Percentiles rank a stretch among this genome's conserved stretches.
Evolutionary conservation across 2,113 vertebrate genomes (phyloP).

Genomic region (Ictalurus punctatus): DNA sequence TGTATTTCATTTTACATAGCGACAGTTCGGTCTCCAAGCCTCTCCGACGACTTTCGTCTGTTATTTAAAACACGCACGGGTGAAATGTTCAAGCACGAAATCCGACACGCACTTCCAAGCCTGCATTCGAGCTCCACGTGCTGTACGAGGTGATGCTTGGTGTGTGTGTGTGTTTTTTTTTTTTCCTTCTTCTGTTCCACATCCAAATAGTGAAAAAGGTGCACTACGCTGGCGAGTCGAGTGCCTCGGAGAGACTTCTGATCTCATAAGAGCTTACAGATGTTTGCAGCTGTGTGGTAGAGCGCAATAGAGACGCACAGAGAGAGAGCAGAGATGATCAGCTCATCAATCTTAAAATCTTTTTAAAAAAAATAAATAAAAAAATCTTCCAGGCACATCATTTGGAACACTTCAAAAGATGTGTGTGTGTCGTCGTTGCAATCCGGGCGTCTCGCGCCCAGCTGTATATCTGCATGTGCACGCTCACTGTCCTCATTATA

Average conservation of each 20-base stretch:
- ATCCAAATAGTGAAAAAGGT: neutral
- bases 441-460: too few species aligned
- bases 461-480: too few species aligned
- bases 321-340: neutral
- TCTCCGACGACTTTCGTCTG: neutral
- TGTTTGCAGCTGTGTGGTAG: constrained; percentile 42
- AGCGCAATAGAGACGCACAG: neutral
- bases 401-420: neutral
- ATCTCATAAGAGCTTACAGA: constrained; percentile 43
- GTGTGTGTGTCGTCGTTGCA: too few species aligned
- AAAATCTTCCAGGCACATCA: too few species aligned
- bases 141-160: neutral
- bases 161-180: neutral
- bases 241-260: neutral
- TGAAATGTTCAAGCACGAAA: neutral
- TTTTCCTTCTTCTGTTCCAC: neutral
- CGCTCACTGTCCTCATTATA: neutral
- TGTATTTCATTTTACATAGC: neutral
- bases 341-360: constrained; percentile 5
- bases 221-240: neutral
- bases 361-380: neutral
- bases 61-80: neutral
- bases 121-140: neutral
- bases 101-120: neutral
- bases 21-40: neutral